Evolutionary conservation across 2,888 invertebrate genomes (phyloP).

Genomic region (Papilio elwesi): DNA sequence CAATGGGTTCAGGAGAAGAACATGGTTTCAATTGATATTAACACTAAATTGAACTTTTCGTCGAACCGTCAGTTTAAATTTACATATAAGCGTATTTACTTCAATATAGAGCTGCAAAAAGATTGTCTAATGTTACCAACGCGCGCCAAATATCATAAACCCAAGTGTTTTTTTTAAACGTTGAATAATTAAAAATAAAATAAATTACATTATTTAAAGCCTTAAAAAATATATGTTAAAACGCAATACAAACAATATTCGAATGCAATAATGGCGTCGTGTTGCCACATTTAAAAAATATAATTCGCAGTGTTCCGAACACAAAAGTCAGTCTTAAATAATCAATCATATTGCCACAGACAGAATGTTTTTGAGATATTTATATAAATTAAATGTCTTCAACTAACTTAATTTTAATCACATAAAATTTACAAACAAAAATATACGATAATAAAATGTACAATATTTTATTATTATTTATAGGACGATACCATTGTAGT

Average conservation of each 20-base stretch:
- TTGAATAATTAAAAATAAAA: neutral
- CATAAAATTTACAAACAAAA: slow-evolving; percentile 18
- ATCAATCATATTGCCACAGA: neutral
- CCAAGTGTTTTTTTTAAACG: neutral
- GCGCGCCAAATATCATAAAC: neutral
- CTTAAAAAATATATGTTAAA: neutral
- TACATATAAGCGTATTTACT: neutral
- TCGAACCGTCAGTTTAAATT: neutral
- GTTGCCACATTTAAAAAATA: slow-evolving; percentile 5
- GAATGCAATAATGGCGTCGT: slow-evolving; percentile 1
- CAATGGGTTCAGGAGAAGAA: no score
- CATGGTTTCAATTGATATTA: no score
- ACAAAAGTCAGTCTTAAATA: slow-evolving; percentile 35
- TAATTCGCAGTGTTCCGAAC: slow-evolving; percentile 11
- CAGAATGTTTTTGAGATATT: neutral
- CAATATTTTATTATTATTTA: neutral
- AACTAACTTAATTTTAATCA: neutral
- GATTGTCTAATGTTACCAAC: neutral
- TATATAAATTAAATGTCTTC: neutral
- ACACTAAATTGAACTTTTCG: neutral
- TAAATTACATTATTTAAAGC: neutral
- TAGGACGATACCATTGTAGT: no score
- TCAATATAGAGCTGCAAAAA: no score
- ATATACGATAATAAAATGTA: slow-evolving; percentile 7
- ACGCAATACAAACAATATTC: neutral